Evolutionary conservation across 2,113 vertebrate species (phyloP).

Genomic region (Aptenodytes forsteri): DNA sequence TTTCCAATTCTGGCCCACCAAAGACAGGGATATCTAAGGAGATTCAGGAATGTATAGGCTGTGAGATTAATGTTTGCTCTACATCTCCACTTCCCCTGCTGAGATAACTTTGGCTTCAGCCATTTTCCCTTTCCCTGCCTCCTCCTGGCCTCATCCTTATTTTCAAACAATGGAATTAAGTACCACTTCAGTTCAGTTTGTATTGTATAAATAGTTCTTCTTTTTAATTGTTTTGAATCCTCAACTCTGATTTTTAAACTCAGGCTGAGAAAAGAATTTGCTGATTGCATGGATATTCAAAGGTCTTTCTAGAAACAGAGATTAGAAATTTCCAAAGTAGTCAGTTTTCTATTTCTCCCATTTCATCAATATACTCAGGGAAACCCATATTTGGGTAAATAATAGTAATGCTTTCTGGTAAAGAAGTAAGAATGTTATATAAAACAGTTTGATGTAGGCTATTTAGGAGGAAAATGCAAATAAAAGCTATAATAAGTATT

Average conservation of each 20-base stretch:
- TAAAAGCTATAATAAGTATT: neutral
- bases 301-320: neutral
- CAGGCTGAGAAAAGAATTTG: neutral
- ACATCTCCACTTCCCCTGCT: neutral
- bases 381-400: neutral
- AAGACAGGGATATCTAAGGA: neutral
- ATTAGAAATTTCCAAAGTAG: neutral
- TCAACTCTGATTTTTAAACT: neutral
- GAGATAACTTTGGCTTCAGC: neutral
- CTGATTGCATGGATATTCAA: neutral
- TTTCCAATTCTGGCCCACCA: neutral
- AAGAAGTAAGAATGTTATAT: neutral
- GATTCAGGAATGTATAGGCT: neutral
- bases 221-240: neutral
- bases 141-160: neutral
- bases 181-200: neutral
- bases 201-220: neutral
- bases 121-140: neutral
- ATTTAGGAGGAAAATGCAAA: neutral
- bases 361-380: neutral
- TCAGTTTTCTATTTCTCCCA: neutral
- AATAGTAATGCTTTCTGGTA: neutral
- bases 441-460: neutral
- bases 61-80: neutral
- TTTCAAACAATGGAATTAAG: neutral